Evolutionary conservation across 1,140 invertebrate genomes (phyloP), one percentile per base, ranked within the genome.

Genomic region (Cepaea nemoralis): DNA sequence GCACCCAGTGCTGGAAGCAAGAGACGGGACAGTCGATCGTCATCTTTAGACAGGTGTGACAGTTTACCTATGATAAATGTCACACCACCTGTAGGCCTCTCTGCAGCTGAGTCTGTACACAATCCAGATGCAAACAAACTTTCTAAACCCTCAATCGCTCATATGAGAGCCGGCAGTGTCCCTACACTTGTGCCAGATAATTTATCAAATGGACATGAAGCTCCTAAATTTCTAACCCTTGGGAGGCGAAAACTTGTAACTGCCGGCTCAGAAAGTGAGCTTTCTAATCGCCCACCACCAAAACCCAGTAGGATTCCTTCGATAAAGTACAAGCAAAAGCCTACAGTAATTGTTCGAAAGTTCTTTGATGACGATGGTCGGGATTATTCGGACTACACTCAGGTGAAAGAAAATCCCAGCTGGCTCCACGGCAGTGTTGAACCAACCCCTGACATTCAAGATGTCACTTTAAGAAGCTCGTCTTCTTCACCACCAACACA

Each of bases 241-340:
- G 73, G 69, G n/a, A 82, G 75, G 67, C 50, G 42, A 24, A 73
- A 75, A 83, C 75, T 85, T 24, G 37, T 76, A 0, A 82, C 83
- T 1, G 82, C 88, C 22, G 83, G 82, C 14, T 90, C 89, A n/a
- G 90, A 90, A 45, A 87, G 87, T 81, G 83, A 88, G 76, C 82
- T 90, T 19, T 80, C 79, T 66, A 89, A 86, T 82, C 81, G 88
- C 24, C 94, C 95, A 14, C 95, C 95, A 16, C 95, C 95, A 0
- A 96, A 95, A 91, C 95, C 94, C 8, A 94, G 94, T 40, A 90
- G 94, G 80, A 89, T 94, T 75, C 94, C 94, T 24, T 93, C 91
- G 0, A 82, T 91, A 14, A 91, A 89, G 69, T 87, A 88, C 63
- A 88, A 86, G 63, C 84, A 87, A 24, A 82, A 85, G 33, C 90